Conservation (phyloP, 2,113 vertebrate genomes). For the Daboia siamensis region DNA sequence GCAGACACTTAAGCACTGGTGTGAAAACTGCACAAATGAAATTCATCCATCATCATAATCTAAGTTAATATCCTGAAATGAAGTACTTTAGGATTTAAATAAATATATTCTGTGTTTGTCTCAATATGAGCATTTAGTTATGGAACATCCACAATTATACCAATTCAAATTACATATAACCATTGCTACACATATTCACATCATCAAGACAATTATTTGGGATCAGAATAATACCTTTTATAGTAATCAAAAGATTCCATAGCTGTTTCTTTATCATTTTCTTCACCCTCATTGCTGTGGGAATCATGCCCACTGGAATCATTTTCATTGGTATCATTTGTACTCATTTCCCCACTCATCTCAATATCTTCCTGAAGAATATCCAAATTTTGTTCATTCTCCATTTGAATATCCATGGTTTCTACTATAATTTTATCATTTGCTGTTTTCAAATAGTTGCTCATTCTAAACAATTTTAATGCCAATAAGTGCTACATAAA, state of each 20-base stretch:
- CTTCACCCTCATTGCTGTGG: constrained; percentile 75
- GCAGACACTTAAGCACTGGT: background rate
- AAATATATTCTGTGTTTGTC: background rate
- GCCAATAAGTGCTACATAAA: constrained; percentile 37
- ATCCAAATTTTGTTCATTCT: constrained; percentile 61
- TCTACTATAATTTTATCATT: constrained; percentile 67
- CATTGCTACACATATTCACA: background rate
- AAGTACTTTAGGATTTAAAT: background rate
- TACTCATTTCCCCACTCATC: constrained; percentile 80
- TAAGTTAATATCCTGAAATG: background rate
- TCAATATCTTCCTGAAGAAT: constrained; percentile 83
- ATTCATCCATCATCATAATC: background rate
- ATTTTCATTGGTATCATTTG: constrained; percentile 73
- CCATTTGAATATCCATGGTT: constrained; percentile 68
- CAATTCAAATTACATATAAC: background rate
- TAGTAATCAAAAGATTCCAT: constrained; percentile 73
- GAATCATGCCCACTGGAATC: constrained; percentile 76
- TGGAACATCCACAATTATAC: background rate
- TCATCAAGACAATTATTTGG: background rate
- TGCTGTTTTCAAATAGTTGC: constrained; percentile 67
- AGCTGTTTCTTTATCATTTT: constrained; percentile 78
- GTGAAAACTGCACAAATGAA: background rate
- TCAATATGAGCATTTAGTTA: background rate
- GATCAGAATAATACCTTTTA: constrained; percentile 76
- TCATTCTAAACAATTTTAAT: constrained; percentile 69